A percentile compares a stretch with the other conserved stretches of the same genome.
phyloP scores from a whole-genome alignment of 2,113 vertebrate genomes.

The Poecilia latipinna region DNA sequence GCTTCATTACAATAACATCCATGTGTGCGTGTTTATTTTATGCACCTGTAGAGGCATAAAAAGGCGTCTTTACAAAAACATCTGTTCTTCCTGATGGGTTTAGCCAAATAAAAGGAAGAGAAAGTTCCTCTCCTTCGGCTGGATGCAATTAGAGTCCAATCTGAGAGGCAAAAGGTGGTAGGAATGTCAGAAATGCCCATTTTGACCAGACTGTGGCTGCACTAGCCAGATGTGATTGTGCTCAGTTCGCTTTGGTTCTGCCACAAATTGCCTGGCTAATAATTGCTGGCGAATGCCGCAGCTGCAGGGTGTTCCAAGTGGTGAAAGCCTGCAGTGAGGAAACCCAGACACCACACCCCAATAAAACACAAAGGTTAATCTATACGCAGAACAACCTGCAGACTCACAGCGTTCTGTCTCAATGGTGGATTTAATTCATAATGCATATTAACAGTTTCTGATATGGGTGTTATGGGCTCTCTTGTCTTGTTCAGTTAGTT shows the following conservation, averaged over 20 bases:
- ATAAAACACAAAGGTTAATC: conserved; percentile 34
- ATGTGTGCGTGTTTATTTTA: conserved; percentile 16
- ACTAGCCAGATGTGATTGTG: conserved; percentile 60
- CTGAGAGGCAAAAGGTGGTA: conserved; percentile 27
- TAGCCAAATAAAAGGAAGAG: conserved; percentile 77
- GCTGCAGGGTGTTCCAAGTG: conserved; percentile 61
- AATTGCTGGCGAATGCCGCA: conserved; percentile 38
- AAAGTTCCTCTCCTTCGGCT: conserved; percentile 75
- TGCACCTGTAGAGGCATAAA: conserved; percentile 6
- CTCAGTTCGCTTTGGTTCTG: conserved; percentile 24
- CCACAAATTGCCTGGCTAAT: conserved; percentile 42
- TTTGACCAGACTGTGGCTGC: conserved; percentile 52
- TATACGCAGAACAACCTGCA: conserved; percentile 10
- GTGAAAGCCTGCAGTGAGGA: conserved; percentile 54
- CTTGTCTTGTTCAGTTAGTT: too few relatives aligned
- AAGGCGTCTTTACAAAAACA: conserved; percentile 43
- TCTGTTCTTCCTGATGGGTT: conserved; percentile 66
- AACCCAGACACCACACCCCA: conserved; percentile 29
- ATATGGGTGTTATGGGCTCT: too few relatives aligned
- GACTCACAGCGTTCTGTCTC: not conserved
- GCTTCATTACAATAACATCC: not conserved
- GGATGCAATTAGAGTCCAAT: conserved; percentile 69
- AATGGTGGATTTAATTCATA: conserved; percentile 8
- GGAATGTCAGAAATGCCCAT: conserved; percentile 35
- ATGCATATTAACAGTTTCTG: not conserved